Base-by-base conservation (phyloP, 2,888 invertebrate genomes). In the Halictus ligatus region DNA sequence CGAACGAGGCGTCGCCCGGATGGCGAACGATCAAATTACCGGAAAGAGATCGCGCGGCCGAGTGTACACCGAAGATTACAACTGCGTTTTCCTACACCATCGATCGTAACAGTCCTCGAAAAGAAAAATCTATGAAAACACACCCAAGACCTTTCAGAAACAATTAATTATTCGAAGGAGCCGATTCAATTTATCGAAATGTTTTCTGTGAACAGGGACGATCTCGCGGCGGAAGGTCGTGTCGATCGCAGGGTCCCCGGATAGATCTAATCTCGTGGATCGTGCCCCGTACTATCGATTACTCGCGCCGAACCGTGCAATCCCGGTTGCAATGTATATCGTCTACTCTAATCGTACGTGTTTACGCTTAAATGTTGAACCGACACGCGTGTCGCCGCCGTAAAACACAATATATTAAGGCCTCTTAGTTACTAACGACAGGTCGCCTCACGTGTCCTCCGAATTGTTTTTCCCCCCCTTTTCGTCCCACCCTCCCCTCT, bases 381-480 rank as follows among this genome's bases (percentile, higher is more conserved):
- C 82, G 71, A 89, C 76, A 29, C 78, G 86, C 77, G 75, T 88
- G 50, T 85, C 67, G 69, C 10, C 40, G 12, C 2, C 40, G 69
- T 69, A 79, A 85, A 89, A 90, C 86, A 80, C 89, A 89, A 85
- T 91, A 90, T 91, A 84, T 92, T 94, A 94, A 94, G 94, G 94
- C 94, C 94, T 94, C 94, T 94, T 94, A 94, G 94, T 94, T 94
- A 89, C 94, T 94, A 94, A 94, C 93, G 92, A 94, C 94, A 92
- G 93, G 93, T 94, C 94, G 92, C 93, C 40, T 12, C 92, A 91
- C 92, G 90, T 91, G 25, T 64, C 69, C 21, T n/a, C 43, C 69
- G 12, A 40, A 64, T 64, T 64, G 13, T 25, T 29, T 13, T 60
- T 60, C 13, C 13, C 13, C 25, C 29, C 15, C 2, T n/a, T 54